Evolutionary conservation across 2,888 invertebrate species (phyloP), one percentile per base, ranked within the genome.

Genomic region (Tenthredo scrophulariae): DNA sequence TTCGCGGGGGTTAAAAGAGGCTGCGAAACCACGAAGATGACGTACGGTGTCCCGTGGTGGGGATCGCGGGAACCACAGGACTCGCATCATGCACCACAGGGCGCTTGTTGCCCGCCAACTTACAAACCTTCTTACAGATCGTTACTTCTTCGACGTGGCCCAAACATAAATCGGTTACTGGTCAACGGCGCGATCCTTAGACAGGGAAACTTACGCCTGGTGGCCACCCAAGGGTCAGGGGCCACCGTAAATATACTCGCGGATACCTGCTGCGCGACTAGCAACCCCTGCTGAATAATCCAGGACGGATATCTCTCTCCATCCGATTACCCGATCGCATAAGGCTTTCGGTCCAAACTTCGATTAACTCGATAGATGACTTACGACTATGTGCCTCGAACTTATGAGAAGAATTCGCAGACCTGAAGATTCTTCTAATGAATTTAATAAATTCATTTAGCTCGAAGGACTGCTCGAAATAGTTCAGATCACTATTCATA

Each of bases 111-210:
- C 89, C 90, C 91, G 91, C 90, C 91, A 92, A 91, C 92, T 91
- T 91, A 91, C 92, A 92, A 91, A 93, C 92, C 92, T 91, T 92
- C 92, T 92, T 92, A 92, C 92, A 92, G 92, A 92, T 93, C 92
- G 92, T 92, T 92, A 92, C 91, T 88, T 86, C 87, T 91, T 88
- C 89, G 89, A 91, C 91, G 89, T 88, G 89, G 91, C 91, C 91
- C 91, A 91, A 91, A 91, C 92, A 91, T 92, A 92, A 92, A 92
- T 92, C 91, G 90, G 88, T 74, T 85, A 84, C 88, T 87, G 89
- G 86, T 65, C 62, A 80, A 80, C 33, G 43, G 43, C 46, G 80
- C 74, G 62, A 86, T 77, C 86, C 87, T 87, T 87, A 86, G 87
- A 84, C 86, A 86, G 86, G 88, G 89, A 90, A 91, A 91, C 89